A percentile compares a stretch with the other conserved stretches of the same genome.
Evolutionary conservation across 1,140 invertebrate genomes (phyloP).

Genomic region (Homalodisca vitripennis): DNA sequence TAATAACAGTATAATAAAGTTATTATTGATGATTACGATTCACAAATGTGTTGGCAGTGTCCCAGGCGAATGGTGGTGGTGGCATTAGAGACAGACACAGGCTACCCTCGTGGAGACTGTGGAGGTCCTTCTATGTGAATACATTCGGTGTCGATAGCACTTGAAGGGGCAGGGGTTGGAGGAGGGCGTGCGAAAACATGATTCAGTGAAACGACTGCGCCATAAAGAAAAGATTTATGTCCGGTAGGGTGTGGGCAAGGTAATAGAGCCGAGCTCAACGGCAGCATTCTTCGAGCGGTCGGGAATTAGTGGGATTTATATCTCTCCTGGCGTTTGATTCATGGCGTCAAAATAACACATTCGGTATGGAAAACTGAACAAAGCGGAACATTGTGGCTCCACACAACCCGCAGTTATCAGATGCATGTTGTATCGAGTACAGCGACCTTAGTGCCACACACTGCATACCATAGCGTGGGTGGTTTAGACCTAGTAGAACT

Average conservation of each 20-base stretch:
- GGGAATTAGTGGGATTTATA: conserved; percentile 25
- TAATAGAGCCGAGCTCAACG: neutral
- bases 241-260: conserved; percentile 10
- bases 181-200: conserved; percentile 22
- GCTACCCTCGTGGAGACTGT: neutral
- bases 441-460: no score
- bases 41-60: no score
- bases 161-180: conserved; percentile 4
- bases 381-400: no score
- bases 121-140: neutral
- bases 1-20: no score
- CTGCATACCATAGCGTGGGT: no score
- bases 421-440: no score
- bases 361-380: neutral
- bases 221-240: conserved; percentile 22
- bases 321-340: conserved; percentile 7
- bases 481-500: no score
- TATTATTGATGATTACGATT: no score
- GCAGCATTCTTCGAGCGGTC: neutral
- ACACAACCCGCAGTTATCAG: no score
- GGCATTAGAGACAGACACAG: conserved; percentile 6
- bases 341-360: conserved; percentile 3
- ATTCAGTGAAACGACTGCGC: conserved; percentile 11
- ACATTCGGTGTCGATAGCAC: conserved; percentile 5
- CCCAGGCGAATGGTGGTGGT: neutral